Evolutionary conservation across 2,888 invertebrate species (phyloP).

Genomic region (Noctua janthe): DNA sequence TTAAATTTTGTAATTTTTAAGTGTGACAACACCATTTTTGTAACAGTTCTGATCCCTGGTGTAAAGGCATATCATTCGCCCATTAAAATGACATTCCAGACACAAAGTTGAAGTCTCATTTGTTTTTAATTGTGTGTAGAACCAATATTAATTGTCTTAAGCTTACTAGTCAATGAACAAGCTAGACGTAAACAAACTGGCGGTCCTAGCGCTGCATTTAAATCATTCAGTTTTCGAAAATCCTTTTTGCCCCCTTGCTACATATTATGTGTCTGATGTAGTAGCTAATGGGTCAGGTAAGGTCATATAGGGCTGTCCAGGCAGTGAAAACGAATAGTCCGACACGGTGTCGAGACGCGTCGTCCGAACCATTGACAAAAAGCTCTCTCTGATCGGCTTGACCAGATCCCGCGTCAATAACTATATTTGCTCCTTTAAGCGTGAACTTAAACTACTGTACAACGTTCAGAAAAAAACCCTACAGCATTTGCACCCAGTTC

Average conservation of each 20-base stretch:
- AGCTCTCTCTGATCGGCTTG: too few species aligned
- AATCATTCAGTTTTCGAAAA: not conserved
- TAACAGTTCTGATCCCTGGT: not conserved
- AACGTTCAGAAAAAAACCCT: conserved; percentile 11
- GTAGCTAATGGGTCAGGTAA: too few species aligned
- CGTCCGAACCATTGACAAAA: too few species aligned
- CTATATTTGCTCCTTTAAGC: not conserved
- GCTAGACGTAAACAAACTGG: not conserved
- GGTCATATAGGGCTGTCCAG: too few species aligned
- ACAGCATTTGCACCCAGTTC: not conserved
- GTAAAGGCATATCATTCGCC: too few species aligned
- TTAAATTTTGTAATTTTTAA: conserved; percentile 7
- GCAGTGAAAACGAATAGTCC: not conserved
- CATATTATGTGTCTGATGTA: too few species aligned
- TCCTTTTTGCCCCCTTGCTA: not conserved
- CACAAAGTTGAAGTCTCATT: not conserved
- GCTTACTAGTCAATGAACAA: not conserved
- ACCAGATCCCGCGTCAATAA: not conserved
- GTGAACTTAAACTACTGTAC: conserved; percentile 15
- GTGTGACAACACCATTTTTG: not conserved
- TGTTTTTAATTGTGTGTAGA: not conserved
- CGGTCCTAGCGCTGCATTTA: not conserved
- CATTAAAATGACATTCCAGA: not conserved
- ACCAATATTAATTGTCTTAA: not conserved
- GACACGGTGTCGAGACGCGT: too few species aligned